phyloP scores from a whole-genome alignment of 2,797 vertebrate species.

The Gallinago solitaria region DNA sequence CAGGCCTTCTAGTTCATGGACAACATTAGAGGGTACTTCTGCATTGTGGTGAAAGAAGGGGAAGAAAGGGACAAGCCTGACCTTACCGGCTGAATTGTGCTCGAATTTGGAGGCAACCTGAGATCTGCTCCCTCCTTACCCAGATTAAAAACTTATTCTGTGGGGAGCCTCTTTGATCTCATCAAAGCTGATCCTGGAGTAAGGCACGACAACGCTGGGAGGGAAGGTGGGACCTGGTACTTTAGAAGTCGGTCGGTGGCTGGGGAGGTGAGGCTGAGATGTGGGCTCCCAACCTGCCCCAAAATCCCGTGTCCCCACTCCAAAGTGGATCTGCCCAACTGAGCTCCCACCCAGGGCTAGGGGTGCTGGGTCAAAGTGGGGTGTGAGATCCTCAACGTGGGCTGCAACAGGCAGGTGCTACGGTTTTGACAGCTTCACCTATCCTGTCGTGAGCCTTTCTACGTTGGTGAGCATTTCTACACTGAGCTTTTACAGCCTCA shows the following conservation, averaged over 20 bases:
- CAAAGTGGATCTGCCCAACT: rapidly evolving
- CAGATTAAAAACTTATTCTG: not conserved
- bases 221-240: not conserved
- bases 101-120: not conserved
- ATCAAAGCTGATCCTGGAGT: not conserved
- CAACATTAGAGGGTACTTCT: slow-evolving; percentile 60
- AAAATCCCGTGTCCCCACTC: not conserved
- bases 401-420: not conserved
- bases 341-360: not conserved
- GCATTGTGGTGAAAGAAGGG: not conserved
- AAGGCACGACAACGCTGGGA: not conserved
- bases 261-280: rapidly evolving
- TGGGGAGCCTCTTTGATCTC: not conserved
- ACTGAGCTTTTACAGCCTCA: not conserved
- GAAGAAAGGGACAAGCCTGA: slow-evolving; percentile 19
- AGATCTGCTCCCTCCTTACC: not conserved
- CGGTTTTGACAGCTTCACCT: not conserved
- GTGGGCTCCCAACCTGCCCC: rapidly evolving
- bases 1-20: slow-evolving; percentile 19
- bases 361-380: not conserved
- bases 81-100: not conserved
- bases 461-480: no score
- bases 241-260: not conserved
- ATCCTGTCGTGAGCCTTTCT: not conserved
- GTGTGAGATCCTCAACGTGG: not conserved